These are phyloP conservation scores for Aegithalos caudatus DNA, from an alignment of 2,113 vertebrate genomes.

Conservation along the genomic window DNA sequence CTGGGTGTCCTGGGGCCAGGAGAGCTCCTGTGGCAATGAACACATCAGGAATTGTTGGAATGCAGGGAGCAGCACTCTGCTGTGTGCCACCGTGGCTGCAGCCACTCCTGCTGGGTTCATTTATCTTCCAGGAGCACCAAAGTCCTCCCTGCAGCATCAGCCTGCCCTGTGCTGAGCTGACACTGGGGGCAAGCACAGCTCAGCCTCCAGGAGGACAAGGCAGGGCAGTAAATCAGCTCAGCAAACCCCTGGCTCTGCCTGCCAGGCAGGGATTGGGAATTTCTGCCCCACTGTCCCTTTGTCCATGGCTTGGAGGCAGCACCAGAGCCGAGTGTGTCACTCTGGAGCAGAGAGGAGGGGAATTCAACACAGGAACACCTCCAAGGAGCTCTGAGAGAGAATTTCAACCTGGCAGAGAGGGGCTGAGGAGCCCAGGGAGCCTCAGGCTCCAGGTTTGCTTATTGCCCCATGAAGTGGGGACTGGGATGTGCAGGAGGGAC, in stretches of 20 bases:
- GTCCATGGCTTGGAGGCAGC: neutral
- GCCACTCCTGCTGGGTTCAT: neutral
- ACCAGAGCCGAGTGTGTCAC: fast-evolving
- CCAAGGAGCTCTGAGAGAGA: neutral
- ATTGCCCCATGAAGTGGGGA: fast-evolving
- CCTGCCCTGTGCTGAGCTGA: neutral
- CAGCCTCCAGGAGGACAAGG: neutral
- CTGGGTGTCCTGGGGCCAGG: neutral
- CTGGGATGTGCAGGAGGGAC: neutral
- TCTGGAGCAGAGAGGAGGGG: neutral
- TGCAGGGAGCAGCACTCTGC: neutral
- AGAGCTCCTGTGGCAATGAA: neutral
- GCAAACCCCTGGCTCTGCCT: neutral
- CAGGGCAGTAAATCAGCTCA: neutral
- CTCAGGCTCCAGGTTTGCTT: neutral
- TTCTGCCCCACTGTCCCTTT: too few species aligned
- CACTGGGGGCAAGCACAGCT: neutral
- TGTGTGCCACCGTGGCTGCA: neutral
- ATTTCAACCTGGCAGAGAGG: neutral
- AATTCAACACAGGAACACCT: neutral
- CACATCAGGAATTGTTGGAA: neutral
- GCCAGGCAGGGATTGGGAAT: neutral
- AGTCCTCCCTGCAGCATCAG: neutral
- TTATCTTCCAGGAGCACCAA: neutral
- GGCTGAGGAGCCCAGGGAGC: neutral